Percentiles rank a stretch among this genome's conserved stretches.
phyloP scores from a whole-genome alignment of 2,113 vertebrate species.

The Girardinichthys multiradiatus region DNA sequence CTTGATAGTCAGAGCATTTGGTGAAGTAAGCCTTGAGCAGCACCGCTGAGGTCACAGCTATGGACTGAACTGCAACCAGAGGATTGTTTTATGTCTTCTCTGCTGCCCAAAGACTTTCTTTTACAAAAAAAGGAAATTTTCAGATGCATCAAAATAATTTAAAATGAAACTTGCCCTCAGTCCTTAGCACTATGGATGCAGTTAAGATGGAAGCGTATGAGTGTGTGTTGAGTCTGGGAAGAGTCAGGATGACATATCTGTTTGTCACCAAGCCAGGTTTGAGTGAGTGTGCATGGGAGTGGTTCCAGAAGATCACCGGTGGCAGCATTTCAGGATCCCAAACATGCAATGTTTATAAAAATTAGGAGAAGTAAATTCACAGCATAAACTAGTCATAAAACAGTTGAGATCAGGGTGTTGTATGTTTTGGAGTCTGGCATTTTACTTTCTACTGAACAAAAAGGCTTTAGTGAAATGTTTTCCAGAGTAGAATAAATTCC shows the following conservation, averaged over 20 bases:
- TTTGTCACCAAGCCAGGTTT: slow-evolving; percentile 60
- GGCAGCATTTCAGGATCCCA: slow-evolving; percentile 7
- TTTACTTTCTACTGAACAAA: neutral
- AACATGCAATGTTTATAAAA: too few relatives aligned
- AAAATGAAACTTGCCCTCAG: slow-evolving; percentile 27
- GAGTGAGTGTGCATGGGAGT: slow-evolving; percentile 35
- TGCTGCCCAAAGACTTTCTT: slow-evolving; percentile 16
- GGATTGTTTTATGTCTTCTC: slow-evolving; percentile 25
- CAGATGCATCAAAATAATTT: slow-evolving; percentile 24
- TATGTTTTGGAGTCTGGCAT: neutral
- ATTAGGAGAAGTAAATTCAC: too few relatives aligned
- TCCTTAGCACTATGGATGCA: slow-evolving; percentile 41
- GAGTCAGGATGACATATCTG: slow-evolving; percentile 64
- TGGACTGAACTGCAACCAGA: slow-evolving; percentile 28
- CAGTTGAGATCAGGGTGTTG: neutral
- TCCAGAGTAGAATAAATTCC: too few relatives aligned
- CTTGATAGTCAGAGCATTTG: slow-evolving; percentile 7
- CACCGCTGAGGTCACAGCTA: neutral
- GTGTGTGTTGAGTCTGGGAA: slow-evolving; percentile 38
- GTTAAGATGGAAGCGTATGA: slow-evolving; percentile 38
- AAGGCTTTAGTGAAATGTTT: too few relatives aligned
- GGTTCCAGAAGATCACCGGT: slow-evolving; percentile 25
- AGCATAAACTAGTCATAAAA: neutral
- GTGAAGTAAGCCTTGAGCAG: slow-evolving; percentile 17
- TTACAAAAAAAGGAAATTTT: neutral